Evolutionary conservation across 2,888 invertebrate species (phyloP).

Genomic region (Oscheius sp.): DNA sequence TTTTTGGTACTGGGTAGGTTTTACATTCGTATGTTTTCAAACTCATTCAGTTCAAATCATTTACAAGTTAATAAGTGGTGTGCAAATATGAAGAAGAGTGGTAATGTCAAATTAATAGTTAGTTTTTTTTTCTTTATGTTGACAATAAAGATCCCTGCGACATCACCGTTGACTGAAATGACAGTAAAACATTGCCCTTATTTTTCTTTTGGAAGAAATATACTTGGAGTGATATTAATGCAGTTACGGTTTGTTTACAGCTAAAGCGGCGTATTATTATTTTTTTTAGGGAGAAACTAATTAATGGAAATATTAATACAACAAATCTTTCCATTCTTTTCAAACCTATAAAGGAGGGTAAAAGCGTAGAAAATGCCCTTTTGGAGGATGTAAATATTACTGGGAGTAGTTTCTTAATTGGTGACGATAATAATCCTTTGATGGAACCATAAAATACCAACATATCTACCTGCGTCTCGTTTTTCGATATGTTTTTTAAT

Average conservation of each 20-base stretch:
- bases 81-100: conserved; percentile 34
- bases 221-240: conserved; percentile 56
- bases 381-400: neutral
- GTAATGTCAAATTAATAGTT: conserved; percentile 29
- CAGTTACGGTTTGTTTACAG: conserved; percentile 32
- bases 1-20: conserved; percentile 43
- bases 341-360: conserved; percentile 11
- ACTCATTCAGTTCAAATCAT: conserved; percentile 18
- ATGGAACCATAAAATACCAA: no score
- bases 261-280: neutral
- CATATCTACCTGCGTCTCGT: no score
- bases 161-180: conserved; percentile 40
- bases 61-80: conserved; percentile 41
- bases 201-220: conserved; percentile 44
- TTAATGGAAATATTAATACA: conserved; percentile 32
- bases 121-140: neutral
- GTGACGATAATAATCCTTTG: conserved; percentile 2
- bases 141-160: conserved; percentile 32
- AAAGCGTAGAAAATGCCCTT: neutral
- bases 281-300: conserved; percentile 37
- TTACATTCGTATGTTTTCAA: neutral
- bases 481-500: no score
- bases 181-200: conserved; percentile 40
- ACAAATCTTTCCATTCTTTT: conserved; percentile 40
- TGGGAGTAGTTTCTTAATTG: conserved; percentile 18